Base-by-base conservation (phyloP, 2,888 invertebrate species). In the Calameuta filiformis region DNA sequence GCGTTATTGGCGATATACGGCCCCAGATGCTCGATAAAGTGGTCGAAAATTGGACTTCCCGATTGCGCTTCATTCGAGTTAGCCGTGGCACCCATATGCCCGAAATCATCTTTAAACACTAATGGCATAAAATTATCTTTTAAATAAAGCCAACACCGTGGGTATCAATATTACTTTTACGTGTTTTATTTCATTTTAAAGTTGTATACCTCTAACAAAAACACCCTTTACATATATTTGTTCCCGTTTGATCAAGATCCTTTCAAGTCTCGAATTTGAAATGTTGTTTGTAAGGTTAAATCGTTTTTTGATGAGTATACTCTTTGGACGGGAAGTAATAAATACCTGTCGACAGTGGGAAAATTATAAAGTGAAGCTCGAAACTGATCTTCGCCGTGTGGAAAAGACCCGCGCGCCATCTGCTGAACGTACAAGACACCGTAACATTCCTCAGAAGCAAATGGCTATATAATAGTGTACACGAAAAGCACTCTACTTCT, bases 291-390 rank as follows among this genome's bases (percentile, higher is more conserved):
- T 30, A 31, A 31, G 31, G 9, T 12, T 71, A 31, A 71, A 33
- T 71, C 33, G 33, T 31, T 71, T 31, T 33, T 71, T 71, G 31
- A 71, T 23, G 4, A 71, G 11, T 71, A 31, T 6, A 34, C 71
- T 30, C 77, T 85, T 73, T 83, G 3, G 71, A 9, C 23, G 71
- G 33, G 33, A 31, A 71, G 33, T 31, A 71, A 71, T 71, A 71
- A 71, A 71, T 71, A 71, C 71, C 71, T 34, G 56, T 15, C 23
- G 15, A 9, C 56, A 56, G 56, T 56, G 56, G 56, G 23, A 56
- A 56, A 56, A 56, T 56, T 56, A 56, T 56, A 56, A 56, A 56
- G 56, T 23, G 56, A 56, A 56, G 56, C 23, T 56, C 23, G 23
- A 1, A 23, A 56, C 56, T 23, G 23, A 56, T 23, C 23, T 56